Base-by-base conservation (phyloP, 2,113 vertebrate genomes). In the Rhipidura dahli region DNA sequence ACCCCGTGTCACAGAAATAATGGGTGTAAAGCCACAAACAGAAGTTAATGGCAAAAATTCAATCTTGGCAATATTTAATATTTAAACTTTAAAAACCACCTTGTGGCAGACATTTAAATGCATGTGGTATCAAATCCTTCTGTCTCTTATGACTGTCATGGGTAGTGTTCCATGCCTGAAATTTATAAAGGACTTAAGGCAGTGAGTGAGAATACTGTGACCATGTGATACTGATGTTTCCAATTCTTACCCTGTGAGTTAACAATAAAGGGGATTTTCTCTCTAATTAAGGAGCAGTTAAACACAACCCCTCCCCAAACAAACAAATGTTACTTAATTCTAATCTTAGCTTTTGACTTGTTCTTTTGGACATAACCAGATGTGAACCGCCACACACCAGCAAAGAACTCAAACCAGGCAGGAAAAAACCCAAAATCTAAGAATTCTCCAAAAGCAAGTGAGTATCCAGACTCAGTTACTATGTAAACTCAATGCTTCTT, bases 401-500 rank as follows among this genome's bases (percentile, higher is more conserved):
- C 73, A 95, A 96, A 97, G 75, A 24, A 22, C 50, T 72, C 90
- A 93, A 94, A 49, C 54, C 89, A 94, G 37, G 89, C 83, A 96
- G 88, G 75, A 88, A 90, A 69, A 80, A 22, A 11, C 5, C 15
- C 9, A 5, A 49, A 77, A 95, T 92, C 70, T 90, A 92, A 84
- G 89, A 90, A 95, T 65, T 96, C 90, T 97, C 80, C 90, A 93
- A 95, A 92, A 97, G 86, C 83, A 88, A 94, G 49, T 49, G 69
- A 91, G 82, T 81, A 70, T 82, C 83, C 85, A 95, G 97, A 95
- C 84, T 92, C 87, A 61, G 73, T 97, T 97, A 95, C 97, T 96
- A 47, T 95, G 94, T 97, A 98, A 97, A 97, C 94, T 82, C 83
- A 80, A 66, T 89, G 91, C 94, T 97, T 96, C 71, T 2, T 68